Evolutionary conservation across 2,113 vertebrate species (phyloP), one percentile per base, ranked within the genome.

Genomic region (Periophthalmodon schlosseri): DNA sequence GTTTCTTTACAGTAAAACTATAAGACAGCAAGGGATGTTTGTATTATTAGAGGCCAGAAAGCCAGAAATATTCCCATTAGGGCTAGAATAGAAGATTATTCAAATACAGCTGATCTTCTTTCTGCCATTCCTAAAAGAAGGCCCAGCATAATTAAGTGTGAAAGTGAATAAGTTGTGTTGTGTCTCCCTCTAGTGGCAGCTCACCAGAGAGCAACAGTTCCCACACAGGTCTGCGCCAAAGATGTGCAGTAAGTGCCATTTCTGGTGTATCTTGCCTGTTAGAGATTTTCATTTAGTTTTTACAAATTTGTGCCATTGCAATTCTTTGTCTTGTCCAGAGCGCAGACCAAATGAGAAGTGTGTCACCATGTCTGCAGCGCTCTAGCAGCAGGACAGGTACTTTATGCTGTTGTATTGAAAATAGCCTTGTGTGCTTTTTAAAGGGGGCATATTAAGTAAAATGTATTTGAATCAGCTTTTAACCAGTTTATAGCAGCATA

Each of bases 181-280:
- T 91, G 80, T 93, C 79, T 87, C 86, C 89, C 84, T 71, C 84
- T 92, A 95, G 95, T 68, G 93, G 91, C 52, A 64, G 72, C 2
- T 91, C 88, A 4, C 84, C 88, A 56, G 89, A 93, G 2, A 93
- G 84, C 78, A 88, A 47, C 75, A 80, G 2, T 64, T 63, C 82
- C 57, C 71, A 76, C 11, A 39, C 75, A 0, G 88, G 87, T 14
- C 84, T 88, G 58, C 79, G 90, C 60, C 88, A 84, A 4, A 84
- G 91, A 75, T 88, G 86, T 83, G 89, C 90, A 47, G 95, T 95
- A 81, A 91, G 91, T 81, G 2, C 0, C 4, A 0, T 3, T 2
- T 5, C 44, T 16, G 4, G 8, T 47, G 6, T 5, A n/a, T 5
- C 39, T 39, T 39, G 28, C 3, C 4, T 18, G 20, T 6, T 14